Base-by-base conservation (phyloP, 1,140 invertebrate species). In the Uloborus diversus region DNA sequence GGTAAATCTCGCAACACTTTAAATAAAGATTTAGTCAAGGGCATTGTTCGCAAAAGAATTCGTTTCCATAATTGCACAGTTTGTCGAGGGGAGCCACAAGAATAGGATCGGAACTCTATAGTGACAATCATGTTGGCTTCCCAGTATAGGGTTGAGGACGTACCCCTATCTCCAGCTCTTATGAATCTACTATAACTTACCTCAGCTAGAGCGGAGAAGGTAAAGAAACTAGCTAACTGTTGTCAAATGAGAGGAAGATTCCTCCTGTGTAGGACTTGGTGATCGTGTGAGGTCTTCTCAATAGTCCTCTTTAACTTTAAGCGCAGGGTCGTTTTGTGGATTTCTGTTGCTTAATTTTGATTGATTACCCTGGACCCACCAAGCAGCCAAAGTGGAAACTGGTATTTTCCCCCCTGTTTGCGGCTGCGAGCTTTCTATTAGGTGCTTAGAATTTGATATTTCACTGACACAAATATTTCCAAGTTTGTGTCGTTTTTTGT, bases 21-120 rank as follows among this genome's bases (percentile, higher is more conserved):
- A 51, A 56, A 57, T 23, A 62, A 62, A 62, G 59, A 75, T 42
- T 68, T 25, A 51, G 2, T 56, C 42, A 53, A 53, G 20, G 3
- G 23, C 20, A 65, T 59, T 71, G 53, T 61, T n/a, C 9, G 23
- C 32, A 14, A 17, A 20, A 20, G 49, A 53, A 70, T 70, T 51
- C 49, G 49, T 56, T 70, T 32, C 47, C 61, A 65, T 76, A 76
- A 76, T 76, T 76, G 73, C 30, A 4, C 73, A 65, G 73, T 65
- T 65, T 76, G 71, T 76, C 32, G 59, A 42, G 51, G 33, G 57
- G 57, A 59, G 25, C 5, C 37, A 13, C 13, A 49, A 66, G 23
- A 23, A 64, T 37, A 64, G 20, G 61, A 30, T 13, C 61, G 13
- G n/a, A n/a, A 32, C n/a, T 4, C 30, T 23, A 13, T 59, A n/a